Evolutionary conservation across 2,888 invertebrate genomes (phyloP).

Genomic region (Margaritifera margaritifera): DNA sequence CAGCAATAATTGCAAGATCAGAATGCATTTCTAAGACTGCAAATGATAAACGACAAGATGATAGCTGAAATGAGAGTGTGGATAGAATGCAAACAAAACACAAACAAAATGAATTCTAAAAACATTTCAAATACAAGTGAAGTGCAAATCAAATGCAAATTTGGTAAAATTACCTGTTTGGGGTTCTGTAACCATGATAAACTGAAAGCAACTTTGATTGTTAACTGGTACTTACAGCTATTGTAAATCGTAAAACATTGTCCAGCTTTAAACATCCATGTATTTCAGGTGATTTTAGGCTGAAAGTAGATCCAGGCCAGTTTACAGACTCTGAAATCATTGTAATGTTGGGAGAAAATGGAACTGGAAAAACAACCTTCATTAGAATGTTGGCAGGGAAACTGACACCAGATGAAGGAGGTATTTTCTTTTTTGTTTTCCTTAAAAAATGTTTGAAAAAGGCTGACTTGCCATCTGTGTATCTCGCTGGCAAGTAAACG

Average conservation of each 20-base stretch:
- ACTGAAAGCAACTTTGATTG: too few species aligned
- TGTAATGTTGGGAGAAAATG: constrained; percentile 95
- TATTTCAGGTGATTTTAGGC: constrained; percentile 75
- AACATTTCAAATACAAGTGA: background rate
- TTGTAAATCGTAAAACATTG: background rate
- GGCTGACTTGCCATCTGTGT: too few species aligned
- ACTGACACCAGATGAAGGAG: constrained; percentile 89
- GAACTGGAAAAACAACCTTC: constrained; percentile 99
- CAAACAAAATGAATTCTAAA: background rate
- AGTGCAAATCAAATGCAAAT: background rate
- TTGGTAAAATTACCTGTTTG: background rate
- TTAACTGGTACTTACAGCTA: too few species aligned
- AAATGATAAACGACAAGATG: background rate
- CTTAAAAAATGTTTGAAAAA: too few species aligned
- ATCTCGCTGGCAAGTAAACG: too few species aligned
- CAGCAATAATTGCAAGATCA: too few species aligned
- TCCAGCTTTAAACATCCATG: background rate
- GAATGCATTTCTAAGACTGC: too few species aligned
- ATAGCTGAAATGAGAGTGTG: background rate
- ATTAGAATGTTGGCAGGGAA: constrained; percentile 98
- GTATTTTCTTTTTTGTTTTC: constrained; percentile 66
- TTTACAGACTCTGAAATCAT: constrained; percentile 99
- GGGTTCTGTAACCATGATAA: too few species aligned
- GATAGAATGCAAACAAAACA: background rate
- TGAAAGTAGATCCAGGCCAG: constrained; percentile 89